Conservation (phyloP, 2,113 vertebrate genomes). For the Scatophagus argus region DNA sequence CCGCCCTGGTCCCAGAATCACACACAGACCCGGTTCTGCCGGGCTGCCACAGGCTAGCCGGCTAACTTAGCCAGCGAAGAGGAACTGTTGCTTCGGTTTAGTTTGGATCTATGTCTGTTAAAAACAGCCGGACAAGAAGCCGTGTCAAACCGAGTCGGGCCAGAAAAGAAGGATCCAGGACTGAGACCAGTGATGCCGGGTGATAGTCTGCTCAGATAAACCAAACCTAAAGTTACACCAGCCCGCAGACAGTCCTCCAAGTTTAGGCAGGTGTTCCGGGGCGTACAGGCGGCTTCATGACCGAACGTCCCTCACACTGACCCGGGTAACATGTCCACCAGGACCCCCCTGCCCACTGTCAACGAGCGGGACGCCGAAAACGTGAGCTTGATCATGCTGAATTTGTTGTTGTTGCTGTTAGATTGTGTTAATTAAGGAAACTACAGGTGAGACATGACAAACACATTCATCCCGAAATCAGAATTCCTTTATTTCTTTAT, state of each 20-base stretch:
- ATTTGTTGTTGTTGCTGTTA: background rate
- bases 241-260: background rate
- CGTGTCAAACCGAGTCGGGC: conserved; percentile 7
- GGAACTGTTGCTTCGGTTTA: conserved; percentile 61
- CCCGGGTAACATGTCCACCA: conserved; percentile 55
- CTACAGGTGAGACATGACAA: background rate
- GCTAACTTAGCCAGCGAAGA: conserved; percentile 39
- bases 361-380: conserved; percentile 54
- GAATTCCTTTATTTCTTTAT: too few relatives aligned
- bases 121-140: conserved; percentile 17
- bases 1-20: background rate
- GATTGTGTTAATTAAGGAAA: background rate
- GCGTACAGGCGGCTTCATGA: conserved; percentile 48
- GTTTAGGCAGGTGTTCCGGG: conserved; percentile 37
- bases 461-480: too few relatives aligned
- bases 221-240: background rate
- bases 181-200: conserved; percentile 23
- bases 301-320: conserved; percentile 30
- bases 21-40: background rate
- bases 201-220: background rate
- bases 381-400: background rate
- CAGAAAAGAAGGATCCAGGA: conserved; percentile 13
- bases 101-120: conserved; percentile 42
- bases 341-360: conserved; percentile 61
- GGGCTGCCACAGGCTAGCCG: conserved; percentile 12